phyloP scores from a whole-genome alignment of 1,140 invertebrate species.

The Cataglyphis hispanica region DNA sequence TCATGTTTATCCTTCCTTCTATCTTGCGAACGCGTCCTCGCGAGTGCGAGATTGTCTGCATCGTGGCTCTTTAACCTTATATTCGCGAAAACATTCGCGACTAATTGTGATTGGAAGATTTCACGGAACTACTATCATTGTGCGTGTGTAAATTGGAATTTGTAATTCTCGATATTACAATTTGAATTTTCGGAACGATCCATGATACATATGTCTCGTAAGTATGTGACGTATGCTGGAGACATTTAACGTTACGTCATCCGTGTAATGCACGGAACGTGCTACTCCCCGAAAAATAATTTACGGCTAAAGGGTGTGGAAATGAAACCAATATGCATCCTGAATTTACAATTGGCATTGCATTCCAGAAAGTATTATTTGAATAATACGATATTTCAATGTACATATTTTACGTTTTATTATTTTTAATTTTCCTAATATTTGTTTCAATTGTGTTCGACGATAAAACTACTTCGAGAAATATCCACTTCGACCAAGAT shows the following conservation, averaged over 20 bases:
- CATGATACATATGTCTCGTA: not conserved
- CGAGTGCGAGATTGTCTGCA: not conserved
- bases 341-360: not conserved
- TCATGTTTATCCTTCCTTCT: not conserved
- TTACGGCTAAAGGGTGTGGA: not conserved
- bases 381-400: too few relatives aligned
- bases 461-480: not conserved
- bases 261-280: not conserved
- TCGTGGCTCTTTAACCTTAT: slow-evolving; percentile 30
- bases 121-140: not conserved
- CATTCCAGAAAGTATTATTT: too few relatives aligned
- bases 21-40: not conserved
- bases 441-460: not conserved
- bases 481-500: not conserved
- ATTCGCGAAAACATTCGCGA: not conserved
- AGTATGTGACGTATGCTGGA: not conserved
- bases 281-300: too few relatives aligned
- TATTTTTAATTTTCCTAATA: too few relatives aligned
- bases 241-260: slow-evolving; percentile 18
- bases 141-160: not conserved
- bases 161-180: not conserved
- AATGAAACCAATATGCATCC: not conserved
- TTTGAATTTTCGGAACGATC: not conserved
- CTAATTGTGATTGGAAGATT: not conserved
- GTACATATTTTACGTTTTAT: too few relatives aligned